phyloP scores from a whole-genome alignment of 30 jellyfish, hydroid and myxozoan genomes.

The Hydractinia echinata region DNA sequence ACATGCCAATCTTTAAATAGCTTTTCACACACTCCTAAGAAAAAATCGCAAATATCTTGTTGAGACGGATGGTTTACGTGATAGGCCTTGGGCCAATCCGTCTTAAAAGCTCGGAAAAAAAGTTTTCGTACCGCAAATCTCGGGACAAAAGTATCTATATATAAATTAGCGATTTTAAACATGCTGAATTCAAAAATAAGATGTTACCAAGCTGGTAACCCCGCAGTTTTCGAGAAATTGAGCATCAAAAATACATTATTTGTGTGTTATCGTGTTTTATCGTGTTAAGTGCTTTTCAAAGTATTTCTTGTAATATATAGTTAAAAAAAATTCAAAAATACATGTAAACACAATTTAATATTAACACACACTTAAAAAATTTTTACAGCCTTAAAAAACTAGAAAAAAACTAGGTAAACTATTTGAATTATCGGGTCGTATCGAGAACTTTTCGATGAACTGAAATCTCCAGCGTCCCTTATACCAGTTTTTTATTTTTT shows the following conservation, averaged over 20 bases:
- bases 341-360: not conserved
- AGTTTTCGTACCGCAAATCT: not conserved
- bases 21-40: too few species aligned
- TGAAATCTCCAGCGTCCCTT: not conserved
- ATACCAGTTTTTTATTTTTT: not conserved
- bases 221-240: slow-evolving; percentile 10
- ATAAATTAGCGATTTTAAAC: slow-evolving; percentile 12
- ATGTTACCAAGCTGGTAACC: slow-evolving; percentile 14
- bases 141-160: slow-evolving; percentile 13
- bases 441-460: slow-evolving; percentile 3
- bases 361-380: not conserved
- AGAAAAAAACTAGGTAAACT: not conserved
- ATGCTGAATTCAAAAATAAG: slow-evolving; percentile 14
- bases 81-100: slow-evolving; percentile 4
- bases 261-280: slow-evolving; percentile 17
- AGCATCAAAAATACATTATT: not conserved
- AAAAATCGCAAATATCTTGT: too few species aligned
- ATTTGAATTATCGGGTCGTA: not conserved
- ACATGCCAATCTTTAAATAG: too few species aligned
- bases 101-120: not conserved
- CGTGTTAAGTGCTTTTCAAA: slow-evolving; percentile 2
- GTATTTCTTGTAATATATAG: not conserved
- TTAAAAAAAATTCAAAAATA: not conserved
- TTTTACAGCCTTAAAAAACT: not conserved
- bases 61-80: too few species aligned